Evolutionary conservation across 2,113 vertebrate species (phyloP), one percentile per base, ranked within the genome.

Genomic region (Corythaixoides concolor): DNA sequence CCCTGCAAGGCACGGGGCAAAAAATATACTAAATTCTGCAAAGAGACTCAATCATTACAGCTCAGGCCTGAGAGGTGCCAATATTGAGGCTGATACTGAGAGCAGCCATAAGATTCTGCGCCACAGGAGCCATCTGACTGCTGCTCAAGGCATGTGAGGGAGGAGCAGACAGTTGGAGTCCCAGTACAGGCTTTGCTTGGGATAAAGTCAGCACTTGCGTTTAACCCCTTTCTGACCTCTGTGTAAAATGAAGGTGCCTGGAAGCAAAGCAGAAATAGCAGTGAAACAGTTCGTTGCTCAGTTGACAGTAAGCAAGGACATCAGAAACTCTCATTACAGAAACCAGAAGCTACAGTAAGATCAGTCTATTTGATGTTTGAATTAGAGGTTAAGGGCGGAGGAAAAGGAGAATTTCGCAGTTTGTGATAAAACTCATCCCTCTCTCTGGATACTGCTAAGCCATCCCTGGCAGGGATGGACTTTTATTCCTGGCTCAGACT

Each of bases 401-500:
- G 91, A 85, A 95, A 95, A 93, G 95, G 83, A 91, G 73, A 91
- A 73, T 95, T 92, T 93, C 16, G 1, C 83, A 92, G 91, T 92
- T 93, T 96, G 88, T 92, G 95, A 96, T 97, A 94, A 95, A 97
- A 97, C 90, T 93, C 89, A 91, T 95, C 94, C 88, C 39, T 90
- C 95, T 97, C 95, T 95, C 95, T 92, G 85, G 95, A 91, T 96
- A 95, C 93, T 84, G 94, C 85, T 97, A 97, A 97, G 95, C 95
- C 92, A 95, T 78, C 91, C 93, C 93, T 97, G 91, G 74, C 94
- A 96, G 92, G 85, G 95, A 92, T 92, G 95, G 97, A 97, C 96
- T 96, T 97, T 93, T 94, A 97, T 97, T 95, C 97, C 96, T 97
- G 96, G 95, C 93, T 95, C 80, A 97, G 91, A 96, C 97, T 97